phyloP scores from a whole-genome alignment of 2,797 vertebrate genomes.

The Hemibagrus guttatus region DNA sequence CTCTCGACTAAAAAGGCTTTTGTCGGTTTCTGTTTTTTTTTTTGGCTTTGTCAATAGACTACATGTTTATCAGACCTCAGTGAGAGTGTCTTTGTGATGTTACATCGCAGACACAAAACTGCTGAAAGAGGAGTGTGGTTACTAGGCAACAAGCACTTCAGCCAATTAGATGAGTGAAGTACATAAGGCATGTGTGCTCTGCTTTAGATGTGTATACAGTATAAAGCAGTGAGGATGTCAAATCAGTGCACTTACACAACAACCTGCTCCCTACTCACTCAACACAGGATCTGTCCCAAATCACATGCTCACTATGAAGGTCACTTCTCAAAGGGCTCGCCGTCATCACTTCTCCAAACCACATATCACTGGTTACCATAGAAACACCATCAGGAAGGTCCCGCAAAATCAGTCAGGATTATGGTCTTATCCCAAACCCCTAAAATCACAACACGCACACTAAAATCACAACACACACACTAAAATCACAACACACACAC shows the following conservation, averaged over 20 bases:
- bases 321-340: background rate
- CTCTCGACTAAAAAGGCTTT: conserved; percentile 43
- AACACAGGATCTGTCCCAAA: background rate
- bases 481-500: too few relatives aligned
- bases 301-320: background rate
- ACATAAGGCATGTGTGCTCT: background rate
- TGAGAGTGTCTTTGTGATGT: conserved; percentile 75
- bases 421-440: background rate
- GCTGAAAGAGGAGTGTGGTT: conserved; percentile 75
- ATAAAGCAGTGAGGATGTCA: too few relatives aligned
- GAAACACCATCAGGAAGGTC: background rate
- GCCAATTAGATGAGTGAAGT: conserved; percentile 71
- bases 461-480: too few relatives aligned
- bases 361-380: background rate
- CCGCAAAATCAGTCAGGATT: background rate
- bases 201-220: conserved; percentile 5
- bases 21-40: conserved; percentile 46
- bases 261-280: background rate
- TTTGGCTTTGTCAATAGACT: conserved; percentile 64
- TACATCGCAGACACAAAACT: conserved; percentile 69
- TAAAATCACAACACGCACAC: too few relatives aligned
- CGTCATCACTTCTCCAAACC: background rate
- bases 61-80: conserved; percentile 66
- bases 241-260: background rate
- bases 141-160: conserved; percentile 80